These are phyloP conservation scores for Naja naja DNA, from an alignment of 2,113 vertebrate species.

Conservation along the genomic window DNA sequence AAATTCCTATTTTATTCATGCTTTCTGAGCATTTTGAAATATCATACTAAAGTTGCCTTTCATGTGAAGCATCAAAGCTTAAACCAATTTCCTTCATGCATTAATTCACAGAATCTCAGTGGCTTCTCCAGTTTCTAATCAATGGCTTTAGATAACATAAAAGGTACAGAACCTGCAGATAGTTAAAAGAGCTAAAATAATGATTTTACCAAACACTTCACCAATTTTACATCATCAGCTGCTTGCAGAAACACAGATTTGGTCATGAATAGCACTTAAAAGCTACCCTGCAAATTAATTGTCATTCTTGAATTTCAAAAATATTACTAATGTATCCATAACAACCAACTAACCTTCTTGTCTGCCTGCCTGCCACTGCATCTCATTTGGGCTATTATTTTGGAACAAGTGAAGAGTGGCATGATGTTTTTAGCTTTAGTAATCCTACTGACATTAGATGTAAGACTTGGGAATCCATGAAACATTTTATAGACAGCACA, in stretches of 20 bases:
- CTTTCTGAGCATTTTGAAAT: background rate
- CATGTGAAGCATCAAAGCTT: conserved; percentile 14
- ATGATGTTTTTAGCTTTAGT: conserved; percentile 7
- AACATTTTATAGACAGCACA: background rate
- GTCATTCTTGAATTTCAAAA: conserved; percentile 45
- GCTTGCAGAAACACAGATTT: conserved; percentile 40
- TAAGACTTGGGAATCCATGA: background rate
- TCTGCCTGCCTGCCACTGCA: conserved; percentile 23
- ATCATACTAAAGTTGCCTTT: background rate
- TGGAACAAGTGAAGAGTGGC: background rate
- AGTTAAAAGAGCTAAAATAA: conserved; percentile 5
- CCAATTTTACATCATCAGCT: background rate
- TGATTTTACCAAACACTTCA: conserved; percentile 35
- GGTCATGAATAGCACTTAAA: conserved; percentile 50
- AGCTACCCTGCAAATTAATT: conserved; percentile 48
- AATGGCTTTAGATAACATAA: conserved; percentile 22
- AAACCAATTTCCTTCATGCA: conserved; percentile 19
- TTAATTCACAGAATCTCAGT: conserved; percentile 23
- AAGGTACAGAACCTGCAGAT: conserved; percentile 13
- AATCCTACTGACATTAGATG: background rate
- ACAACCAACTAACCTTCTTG: conserved; percentile 34
- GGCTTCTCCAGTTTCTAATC: background rate
- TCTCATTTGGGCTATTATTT: conserved; percentile 27
- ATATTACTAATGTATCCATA: conserved; percentile 50
- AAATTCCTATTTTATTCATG: background rate